Percentiles rank a stretch among this genome's conserved stretches.
Evolutionary conservation across 2,888 invertebrate species (phyloP).

Genomic region (Zele albiditarsus): DNA sequence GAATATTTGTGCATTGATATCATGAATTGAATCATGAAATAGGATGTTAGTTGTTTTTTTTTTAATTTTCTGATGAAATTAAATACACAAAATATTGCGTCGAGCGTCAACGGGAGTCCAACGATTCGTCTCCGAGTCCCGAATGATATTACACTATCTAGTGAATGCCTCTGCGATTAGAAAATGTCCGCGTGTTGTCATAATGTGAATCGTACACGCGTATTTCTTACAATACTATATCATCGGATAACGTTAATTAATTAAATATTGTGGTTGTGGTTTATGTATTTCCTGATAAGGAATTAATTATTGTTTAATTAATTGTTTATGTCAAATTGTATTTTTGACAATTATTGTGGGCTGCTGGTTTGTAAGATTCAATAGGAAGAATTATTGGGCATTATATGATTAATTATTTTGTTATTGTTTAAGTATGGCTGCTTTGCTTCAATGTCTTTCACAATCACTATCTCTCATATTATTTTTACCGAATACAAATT

Average conservation of each 20-base stretch:
- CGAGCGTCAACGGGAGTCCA: constrained; percentile 59
- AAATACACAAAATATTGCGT: constrained; percentile 25
- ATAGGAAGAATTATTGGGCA: constrained; percentile 9
- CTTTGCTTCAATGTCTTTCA: constrained; percentile 27
- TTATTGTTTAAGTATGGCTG: constrained; percentile 68
- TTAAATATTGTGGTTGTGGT: constrained; percentile 55
- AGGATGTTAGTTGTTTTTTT: neutral
- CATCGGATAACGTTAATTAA: constrained; percentile 62
- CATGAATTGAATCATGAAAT: neutral
- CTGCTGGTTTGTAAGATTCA: constrained; percentile 23
- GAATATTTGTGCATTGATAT: neutral
- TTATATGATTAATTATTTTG: constrained; percentile 69
- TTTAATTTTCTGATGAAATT: neutral
- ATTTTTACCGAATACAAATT: constrained; percentile 24
- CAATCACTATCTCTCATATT: constrained; percentile 34
- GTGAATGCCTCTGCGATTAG: constrained; percentile 72
- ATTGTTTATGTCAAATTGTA: constrained; percentile 60
- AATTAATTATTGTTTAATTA: constrained; percentile 49
- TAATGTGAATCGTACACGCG: constrained; percentile 48
- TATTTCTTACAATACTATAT: constrained; percentile 49
- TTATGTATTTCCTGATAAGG: constrained; percentile 48
- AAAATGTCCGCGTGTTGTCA: constrained; percentile 55
- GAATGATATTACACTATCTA: constrained; percentile 64
- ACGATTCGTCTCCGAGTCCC: constrained; percentile 70
- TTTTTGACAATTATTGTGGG: constrained; percentile 55